Percentiles rank a stretch among this genome's conserved stretches.
Evolutionary conservation across 2,888 invertebrate genomes (phyloP).

Genomic region (Caenorhabditis uteleia): DNA sequence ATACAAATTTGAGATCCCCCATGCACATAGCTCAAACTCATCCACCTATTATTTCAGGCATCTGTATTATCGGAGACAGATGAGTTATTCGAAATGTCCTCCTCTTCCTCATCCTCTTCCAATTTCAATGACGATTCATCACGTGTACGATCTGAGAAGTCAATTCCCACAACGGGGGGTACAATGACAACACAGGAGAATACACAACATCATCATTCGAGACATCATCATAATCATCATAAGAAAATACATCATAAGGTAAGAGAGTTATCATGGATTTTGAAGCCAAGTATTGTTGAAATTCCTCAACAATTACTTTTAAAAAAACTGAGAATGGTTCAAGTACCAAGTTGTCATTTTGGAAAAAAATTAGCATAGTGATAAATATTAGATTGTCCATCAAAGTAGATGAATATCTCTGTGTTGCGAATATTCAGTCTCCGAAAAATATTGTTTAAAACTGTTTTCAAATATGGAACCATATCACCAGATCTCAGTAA

Average conservation of each 20-base stretch:
- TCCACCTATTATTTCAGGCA: conserved; percentile 3
- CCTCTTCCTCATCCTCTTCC: background rate
- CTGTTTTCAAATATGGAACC: no score
- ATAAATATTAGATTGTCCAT: no score
- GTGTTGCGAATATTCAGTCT: no score
- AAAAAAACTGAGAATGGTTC: background rate
- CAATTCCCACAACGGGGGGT: conserved; percentile 10
- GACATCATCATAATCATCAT: conserved; percentile 23
- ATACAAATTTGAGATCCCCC: no score
- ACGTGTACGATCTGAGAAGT: conserved; percentile 12
- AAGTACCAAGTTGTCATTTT: no score
- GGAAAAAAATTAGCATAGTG: no score
- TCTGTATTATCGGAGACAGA: conserved; percentile 22
- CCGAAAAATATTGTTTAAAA: no score
- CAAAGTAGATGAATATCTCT: no score
- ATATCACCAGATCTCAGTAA: no score
- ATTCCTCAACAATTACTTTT: background rate
- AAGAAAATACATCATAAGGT: conserved; percentile 7
- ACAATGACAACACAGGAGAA: background rate
- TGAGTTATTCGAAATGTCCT: conserved; percentile 25
- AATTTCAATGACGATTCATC: conserved; percentile 4
- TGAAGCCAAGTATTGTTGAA: background rate
- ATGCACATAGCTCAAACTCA: no score
- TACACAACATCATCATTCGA: conserved; percentile 2
- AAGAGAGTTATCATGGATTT: background rate